phyloP scores from a whole-genome alignment of 2,888 invertebrate genomes.

The Rhopalosiphum nymphaeae region DNA sequence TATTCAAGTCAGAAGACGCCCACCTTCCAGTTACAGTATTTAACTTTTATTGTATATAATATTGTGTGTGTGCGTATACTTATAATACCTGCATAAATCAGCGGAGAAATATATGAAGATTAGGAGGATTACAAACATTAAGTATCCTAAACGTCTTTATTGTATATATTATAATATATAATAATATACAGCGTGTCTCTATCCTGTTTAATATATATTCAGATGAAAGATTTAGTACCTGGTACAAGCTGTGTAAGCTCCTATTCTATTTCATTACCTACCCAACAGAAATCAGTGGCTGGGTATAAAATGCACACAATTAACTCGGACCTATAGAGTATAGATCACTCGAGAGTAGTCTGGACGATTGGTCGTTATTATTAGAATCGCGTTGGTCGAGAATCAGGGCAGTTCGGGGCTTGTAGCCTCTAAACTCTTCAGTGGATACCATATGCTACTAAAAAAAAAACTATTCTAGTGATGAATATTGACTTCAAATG shows the following conservation, averaged over 20 bases:
- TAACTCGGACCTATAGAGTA: background rate
- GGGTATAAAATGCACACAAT: background rate
- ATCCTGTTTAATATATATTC: constrained; percentile 4
- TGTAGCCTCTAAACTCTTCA: background rate
- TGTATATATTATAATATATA: background rate
- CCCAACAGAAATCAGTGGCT: background rate
- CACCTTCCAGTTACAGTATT: background rate
- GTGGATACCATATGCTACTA: background rate
- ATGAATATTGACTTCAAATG: background rate
- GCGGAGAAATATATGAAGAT: background rate
- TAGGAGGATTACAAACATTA: background rate
- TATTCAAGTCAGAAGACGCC: background rate
- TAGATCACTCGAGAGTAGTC: background rate
- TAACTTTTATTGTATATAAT: background rate
- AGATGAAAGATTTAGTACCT: background rate
- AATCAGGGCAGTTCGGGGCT: background rate
- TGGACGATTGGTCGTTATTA: background rate
- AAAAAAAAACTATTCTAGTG: background rate
- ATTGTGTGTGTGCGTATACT: background rate
- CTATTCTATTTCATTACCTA: background rate
- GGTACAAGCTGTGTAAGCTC: background rate
- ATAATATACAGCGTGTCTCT: background rate
- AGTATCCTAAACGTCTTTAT: background rate
- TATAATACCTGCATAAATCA: background rate
- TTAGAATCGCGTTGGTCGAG: background rate